Evolutionary conservation across 2,888 invertebrate species (phyloP), one percentile per base, ranked within the genome.

Genomic region (Choreutis nemorana): DNA sequence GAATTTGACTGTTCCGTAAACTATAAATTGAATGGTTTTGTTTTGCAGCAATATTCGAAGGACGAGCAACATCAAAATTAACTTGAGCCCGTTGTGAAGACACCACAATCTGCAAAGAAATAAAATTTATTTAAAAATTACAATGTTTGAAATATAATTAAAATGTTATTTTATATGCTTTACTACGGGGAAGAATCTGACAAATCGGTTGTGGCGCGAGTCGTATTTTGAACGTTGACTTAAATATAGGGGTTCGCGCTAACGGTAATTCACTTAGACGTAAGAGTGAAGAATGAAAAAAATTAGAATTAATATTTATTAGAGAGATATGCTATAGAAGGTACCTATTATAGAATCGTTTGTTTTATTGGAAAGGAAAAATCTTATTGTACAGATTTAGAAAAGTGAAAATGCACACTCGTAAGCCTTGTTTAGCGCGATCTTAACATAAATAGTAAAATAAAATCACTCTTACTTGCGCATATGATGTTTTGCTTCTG

Each of bases 401-500:
- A n/a, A n/a, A n/a, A n/a, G n/a, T n/a, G n/a, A n/a, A n/a, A n/a
- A n/a, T n/a, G n/a, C n/a, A n/a, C n/a, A n/a, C n/a, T n/a, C n/a
- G n/a, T n/a, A n/a, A n/a, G n/a, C n/a, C n/a, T n/a, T n/a, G n/a
- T n/a, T n/a, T n/a, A n/a, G n/a, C n/a, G n/a, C n/a, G n/a, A 21
- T 21, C 4, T 21, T 21, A 2, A 2, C 10, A 5, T 10, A 21
- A 10, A 21, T 12, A 15, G n/a, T 15, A 22, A 15, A 22, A 7
- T 14, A 22, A 16, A 13, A 8, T n/a, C n/a, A n/a, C 3, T 55
- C 57, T 62, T 44, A 85, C 85, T 70, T 83, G 35, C 64, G 62
- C 14, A 83, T 43, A 44, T 84, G 83, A 32, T 55, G 71, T 35
- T 68, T 73, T 0, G 86, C 85, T 30, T 71, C 65, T 1, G 66